Evolutionary conservation across 2,888 invertebrate genomes (phyloP).

Genomic region (Epinotia nisella): DNA sequence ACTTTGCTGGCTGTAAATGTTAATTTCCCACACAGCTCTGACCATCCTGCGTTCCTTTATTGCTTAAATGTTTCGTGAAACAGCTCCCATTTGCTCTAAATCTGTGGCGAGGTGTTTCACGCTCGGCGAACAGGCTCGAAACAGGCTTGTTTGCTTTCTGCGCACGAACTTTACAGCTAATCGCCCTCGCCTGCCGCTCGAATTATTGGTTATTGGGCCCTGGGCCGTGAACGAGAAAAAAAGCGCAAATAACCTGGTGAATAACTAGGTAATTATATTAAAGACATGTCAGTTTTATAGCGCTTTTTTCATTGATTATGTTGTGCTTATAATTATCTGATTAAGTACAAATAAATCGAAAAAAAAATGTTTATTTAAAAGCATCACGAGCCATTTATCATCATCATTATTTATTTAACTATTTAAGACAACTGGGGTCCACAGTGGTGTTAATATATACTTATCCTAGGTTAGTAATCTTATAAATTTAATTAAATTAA

Average conservation of each 20-base stretch:
- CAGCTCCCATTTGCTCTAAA: conserved; percentile 3
- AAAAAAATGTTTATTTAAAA: too few species aligned
- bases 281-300: background rate
- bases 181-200: conserved; percentile 27
- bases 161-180: conserved; percentile 23
- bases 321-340: too few species aligned
- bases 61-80: conserved; percentile 1
- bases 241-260: conserved; percentile 12
- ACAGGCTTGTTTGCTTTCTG: conserved; percentile 23
- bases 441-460: too few species aligned
- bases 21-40: background rate
- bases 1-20: background rate
- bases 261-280: background rate
- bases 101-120: conserved; percentile 15
- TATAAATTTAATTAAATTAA: too few species aligned
- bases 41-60: background rate
- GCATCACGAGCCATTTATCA: too few species aligned
- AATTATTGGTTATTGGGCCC: conserved; percentile 17
- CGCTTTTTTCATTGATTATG: background rate
- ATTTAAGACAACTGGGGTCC: too few species aligned
- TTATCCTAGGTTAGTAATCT: too few species aligned
- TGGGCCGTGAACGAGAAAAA: conserved; percentile 16
- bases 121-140: conserved; percentile 6
- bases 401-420: too few species aligned
- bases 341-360: too few species aligned